Conservation (phyloP, 2,888 invertebrate genomes). For the Steinernema scapterisci region DNA sequence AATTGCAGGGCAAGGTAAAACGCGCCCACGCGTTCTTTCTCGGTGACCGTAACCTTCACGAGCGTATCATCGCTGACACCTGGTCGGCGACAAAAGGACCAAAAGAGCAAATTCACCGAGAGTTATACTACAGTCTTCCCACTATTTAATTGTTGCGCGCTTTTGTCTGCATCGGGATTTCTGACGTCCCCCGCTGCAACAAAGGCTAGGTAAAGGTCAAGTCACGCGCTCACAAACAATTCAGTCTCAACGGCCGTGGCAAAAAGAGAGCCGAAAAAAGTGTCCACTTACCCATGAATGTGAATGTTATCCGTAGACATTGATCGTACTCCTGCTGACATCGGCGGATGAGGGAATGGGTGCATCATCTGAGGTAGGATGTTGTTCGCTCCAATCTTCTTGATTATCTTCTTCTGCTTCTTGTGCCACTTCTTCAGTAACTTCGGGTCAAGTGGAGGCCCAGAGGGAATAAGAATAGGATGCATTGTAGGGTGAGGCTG, state of each 20-base stretch:
- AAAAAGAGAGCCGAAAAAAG: not conserved
- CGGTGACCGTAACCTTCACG: not conserved
- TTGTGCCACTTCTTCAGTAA: conserved; percentile 26
- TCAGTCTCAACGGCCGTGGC: not conserved
- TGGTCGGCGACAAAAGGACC: not conserved
- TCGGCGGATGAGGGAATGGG: conserved; percentile 14
- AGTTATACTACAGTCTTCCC: not conserved
- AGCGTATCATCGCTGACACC: not conserved
- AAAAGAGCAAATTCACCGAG: too few species aligned
- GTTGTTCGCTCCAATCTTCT: not conserved
- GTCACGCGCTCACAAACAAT: not conserved
- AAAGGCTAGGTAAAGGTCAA: not conserved
- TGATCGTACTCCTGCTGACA: conserved; percentile 16
- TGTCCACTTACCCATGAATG: not conserved
- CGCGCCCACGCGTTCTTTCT: not conserved
- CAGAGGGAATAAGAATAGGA: not conserved
- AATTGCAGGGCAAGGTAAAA: not conserved
- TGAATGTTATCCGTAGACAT: conserved; percentile 20
- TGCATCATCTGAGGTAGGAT: conserved; percentile 13
- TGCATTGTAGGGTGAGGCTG: not conserved
- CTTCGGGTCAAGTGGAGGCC: conserved; percentile 13
- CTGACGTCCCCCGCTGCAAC: too few species aligned
- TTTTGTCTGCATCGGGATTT: not conserved
- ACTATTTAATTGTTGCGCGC: not conserved
- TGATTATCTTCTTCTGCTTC: conserved; percentile 21